phyloP scores from a whole-genome alignment of 2,888 invertebrate species.

The Yponomeuta cagnagella region DNA sequence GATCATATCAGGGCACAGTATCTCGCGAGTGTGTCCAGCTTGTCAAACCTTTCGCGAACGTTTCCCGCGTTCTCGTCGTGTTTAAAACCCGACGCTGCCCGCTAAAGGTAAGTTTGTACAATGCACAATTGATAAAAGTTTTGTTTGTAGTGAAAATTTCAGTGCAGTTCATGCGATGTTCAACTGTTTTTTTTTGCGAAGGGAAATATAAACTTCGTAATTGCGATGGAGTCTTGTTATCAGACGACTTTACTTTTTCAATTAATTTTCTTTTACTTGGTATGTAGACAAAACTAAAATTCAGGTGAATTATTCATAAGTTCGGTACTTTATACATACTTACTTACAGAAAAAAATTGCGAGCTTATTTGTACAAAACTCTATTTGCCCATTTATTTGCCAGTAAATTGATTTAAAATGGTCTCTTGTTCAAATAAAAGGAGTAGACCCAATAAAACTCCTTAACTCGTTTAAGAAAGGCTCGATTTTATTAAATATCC shows the following conservation, averaged over 20 bases:
- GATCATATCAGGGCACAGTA: constrained; percentile 42
- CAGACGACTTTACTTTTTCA: too few relatives aligned
- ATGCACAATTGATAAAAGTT: background rate
- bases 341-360: too few relatives aligned
- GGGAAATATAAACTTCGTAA: background rate
- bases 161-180: background rate
- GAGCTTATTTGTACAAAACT: too few relatives aligned
- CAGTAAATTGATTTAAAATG: too few relatives aligned
- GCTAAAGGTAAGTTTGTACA: constrained; percentile 15
- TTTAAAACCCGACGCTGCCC: background rate
- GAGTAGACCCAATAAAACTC: background rate
- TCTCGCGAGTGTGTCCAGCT: constrained; percentile 7
- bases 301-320: too few relatives aligned
- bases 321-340: too few relatives aligned
- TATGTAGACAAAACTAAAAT: too few relatives aligned
- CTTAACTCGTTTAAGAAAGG: background rate
- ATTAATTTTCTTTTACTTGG: too few relatives aligned
- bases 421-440: too few relatives aligned
- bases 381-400: too few relatives aligned
- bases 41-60: constrained; percentile 2
- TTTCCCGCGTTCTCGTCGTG: constrained; percentile 24
- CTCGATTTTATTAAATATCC: background rate
- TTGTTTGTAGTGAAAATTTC: background rate
- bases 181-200: background rate
- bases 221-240: background rate